A percentile compares a stretch with the other conserved stretches of the same genome.
These are phyloP conservation scores for Rhagoletis pomonella DNA, from an alignment of 1,140 invertebrate genomes.

Conservation along the genomic window DNA sequence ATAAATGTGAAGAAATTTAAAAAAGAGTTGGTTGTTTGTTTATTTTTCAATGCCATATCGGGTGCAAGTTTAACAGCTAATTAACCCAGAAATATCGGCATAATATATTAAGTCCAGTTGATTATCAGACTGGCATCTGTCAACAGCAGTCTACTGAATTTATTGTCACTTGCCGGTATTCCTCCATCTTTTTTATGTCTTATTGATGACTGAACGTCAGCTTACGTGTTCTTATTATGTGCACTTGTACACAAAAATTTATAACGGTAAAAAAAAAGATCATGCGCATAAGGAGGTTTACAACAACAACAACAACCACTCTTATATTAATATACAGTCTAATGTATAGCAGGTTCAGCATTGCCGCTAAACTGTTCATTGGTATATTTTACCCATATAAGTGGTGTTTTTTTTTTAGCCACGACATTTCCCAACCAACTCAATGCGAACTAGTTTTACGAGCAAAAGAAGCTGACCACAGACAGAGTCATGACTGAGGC, in stretches of 20 bases:
- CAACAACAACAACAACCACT: background rate
- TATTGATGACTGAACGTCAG: too few relatives aligned
- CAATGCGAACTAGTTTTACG: background rate
- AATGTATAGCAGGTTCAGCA: background rate
- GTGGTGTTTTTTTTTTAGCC: slow-evolving; percentile 6
- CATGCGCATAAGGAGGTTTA: background rate
- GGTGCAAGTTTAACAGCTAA: background rate
- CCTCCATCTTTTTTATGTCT: background rate
- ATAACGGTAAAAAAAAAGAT: slow-evolving; percentile 33
- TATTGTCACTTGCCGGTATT: background rate
- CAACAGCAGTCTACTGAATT: background rate
- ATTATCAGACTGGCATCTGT: slow-evolving; percentile 4
- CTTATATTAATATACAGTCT: too few relatives aligned
- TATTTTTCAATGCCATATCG: background rate
- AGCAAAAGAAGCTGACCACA: background rate
- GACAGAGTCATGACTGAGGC: slow-evolving; percentile 37
- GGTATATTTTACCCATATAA: background rate
- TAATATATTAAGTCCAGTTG: background rate
- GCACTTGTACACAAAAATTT: slow-evolving; percentile 18
- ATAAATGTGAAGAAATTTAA: slow-evolving; percentile 40
- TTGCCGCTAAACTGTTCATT: background rate
- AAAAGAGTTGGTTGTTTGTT: slow-evolving; percentile 51
- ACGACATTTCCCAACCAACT: slow-evolving; percentile 12
- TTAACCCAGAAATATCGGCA: background rate
- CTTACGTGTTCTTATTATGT: background rate